Conservation (phyloP, 2,113 vertebrate species). For the Verasper variegatus region DNA sequence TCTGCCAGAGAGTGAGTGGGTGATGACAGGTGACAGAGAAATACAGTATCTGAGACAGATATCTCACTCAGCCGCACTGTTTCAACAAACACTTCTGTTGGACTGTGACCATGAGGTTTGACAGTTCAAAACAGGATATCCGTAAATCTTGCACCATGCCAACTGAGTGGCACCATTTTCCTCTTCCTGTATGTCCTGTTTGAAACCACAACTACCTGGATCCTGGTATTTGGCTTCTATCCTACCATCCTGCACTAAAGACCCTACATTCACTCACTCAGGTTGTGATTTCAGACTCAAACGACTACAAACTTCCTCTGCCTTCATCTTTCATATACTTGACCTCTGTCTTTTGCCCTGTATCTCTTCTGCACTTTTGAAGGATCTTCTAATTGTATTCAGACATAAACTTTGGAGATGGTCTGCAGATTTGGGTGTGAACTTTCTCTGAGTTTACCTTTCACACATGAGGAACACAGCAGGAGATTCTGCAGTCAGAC, state of each 20-base stretch:
- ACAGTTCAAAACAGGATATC: slow-evolving; percentile 3
- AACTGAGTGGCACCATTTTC: no score
- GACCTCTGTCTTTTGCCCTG: neutral
- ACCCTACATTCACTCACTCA: neutral
- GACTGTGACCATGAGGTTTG: neutral
- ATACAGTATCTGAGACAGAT: slow-evolving; percentile 8
- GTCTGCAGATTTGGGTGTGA: neutral
- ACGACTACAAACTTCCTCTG: neutral
- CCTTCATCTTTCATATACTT: neutral
- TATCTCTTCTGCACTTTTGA: neutral
- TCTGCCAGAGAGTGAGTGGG: slow-evolving; percentile 41
- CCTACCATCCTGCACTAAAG: neutral
- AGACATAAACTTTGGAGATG: neutral
- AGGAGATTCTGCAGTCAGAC: no score
- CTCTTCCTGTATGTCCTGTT: neutral
- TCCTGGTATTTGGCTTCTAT: neutral
- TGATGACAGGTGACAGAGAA: slow-evolving; percentile 53
- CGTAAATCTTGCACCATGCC: neutral
- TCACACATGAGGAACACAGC: no score
- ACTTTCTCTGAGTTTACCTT: no score
- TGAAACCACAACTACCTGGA: neutral
- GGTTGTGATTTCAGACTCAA: neutral
- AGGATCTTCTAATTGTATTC: neutral
- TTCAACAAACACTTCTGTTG: slow-evolving; percentile 22
- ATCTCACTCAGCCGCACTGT: slow-evolving; percentile 6